Evolutionary conservation across 2,888 invertebrate genomes (phyloP), one percentile per base, ranked within the genome.

Genomic region (Neoitamus cyanurus): DNA sequence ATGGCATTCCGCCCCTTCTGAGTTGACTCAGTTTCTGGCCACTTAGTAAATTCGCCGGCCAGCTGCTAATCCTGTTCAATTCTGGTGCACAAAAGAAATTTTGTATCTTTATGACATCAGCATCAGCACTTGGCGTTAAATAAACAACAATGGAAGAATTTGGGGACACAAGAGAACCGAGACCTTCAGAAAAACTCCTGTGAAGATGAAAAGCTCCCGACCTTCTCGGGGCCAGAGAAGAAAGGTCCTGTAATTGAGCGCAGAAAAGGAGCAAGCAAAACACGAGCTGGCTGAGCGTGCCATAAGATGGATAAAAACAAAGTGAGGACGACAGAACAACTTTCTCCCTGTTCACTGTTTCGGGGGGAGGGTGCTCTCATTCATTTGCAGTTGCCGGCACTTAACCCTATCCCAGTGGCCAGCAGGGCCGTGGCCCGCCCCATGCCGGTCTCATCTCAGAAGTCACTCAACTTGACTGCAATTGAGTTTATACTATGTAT

Each of bases 41-140:
- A 75, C 13, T 75, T 20, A 25, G 7, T 9, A 34, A 75, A 25
- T 42, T 20, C 6, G 28, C 42, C 6, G 28, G 25, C 37, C 75
- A 75, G 37, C 36, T 58, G 42, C 75, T 75, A 75, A 75, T 75
- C 75, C 75, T 11, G 75, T 75, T 75, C 83, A 75, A 75, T 84
- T 84, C 75, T 31, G 75, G 34, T 84, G 75, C 48, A 84, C 75
- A 75, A 75, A 73, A 84, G 84, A 84, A 84, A 75, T 84, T 84
- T 84, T 84, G 58, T 84, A 84, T 84, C 75, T 75, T 75, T 48
- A 84, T 75, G 84, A 84, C 84, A 84, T 84, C 75, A 84, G 20
- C 75, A 75, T 75, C 84, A 84, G 48, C 84, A 84, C 75, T 75
- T 75, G 36, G 68, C 20, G 9, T 75, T 75, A 75, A 37, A 58